Evolutionary conservation across 2,797 vertebrate genomes (phyloP).

Genomic region (Discoglossus pictus): DNA sequence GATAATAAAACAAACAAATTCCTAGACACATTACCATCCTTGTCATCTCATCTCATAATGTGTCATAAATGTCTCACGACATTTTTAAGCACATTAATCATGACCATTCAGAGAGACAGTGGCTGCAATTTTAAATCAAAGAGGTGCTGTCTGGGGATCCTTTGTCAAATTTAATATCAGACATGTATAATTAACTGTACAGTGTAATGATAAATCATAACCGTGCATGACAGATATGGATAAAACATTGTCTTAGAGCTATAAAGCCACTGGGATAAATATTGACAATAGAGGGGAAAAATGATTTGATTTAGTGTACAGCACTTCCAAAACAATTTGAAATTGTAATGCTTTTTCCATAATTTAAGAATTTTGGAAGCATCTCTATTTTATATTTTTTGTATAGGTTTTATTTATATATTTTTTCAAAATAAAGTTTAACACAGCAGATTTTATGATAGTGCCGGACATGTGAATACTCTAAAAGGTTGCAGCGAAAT

Average conservation of each 20-base stretch:
- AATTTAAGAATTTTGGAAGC: no score
- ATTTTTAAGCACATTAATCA: slow-evolving; percentile 67
- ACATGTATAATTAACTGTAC: slow-evolving; percentile 63
- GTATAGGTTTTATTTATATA: no score
- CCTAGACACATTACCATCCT: slow-evolving; percentile 42
- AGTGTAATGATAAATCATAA: slow-evolving; percentile 48
- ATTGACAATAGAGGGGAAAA: slow-evolving; percentile 22
- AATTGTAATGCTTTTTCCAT: no score
- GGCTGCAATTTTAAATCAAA: slow-evolving; percentile 60
- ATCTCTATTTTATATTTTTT: no score
- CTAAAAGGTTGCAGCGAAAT: no score
- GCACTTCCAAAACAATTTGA: no score
- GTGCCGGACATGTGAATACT: no score
- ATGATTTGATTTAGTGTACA: no score
- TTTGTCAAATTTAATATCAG: slow-evolving; percentile 62
- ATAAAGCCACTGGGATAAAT: slow-evolving; percentile 33
- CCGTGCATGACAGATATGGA: slow-evolving; percentile 39
- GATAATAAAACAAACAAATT: slow-evolving; percentile 47
- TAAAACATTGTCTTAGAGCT: slow-evolving; percentile 41
- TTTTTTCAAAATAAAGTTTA: no score
- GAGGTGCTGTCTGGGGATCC: slow-evolving; percentile 59
- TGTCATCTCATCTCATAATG: slow-evolving; percentile 46
- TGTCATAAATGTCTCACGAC: slow-evolving; percentile 55
- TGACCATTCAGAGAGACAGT: slow-evolving; percentile 63
- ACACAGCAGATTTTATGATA: no score